These are phyloP conservation scores for Urophycis tenuis DNA, from an alignment of 2,797 vertebrate species.

Conservation along the genomic window DNA sequence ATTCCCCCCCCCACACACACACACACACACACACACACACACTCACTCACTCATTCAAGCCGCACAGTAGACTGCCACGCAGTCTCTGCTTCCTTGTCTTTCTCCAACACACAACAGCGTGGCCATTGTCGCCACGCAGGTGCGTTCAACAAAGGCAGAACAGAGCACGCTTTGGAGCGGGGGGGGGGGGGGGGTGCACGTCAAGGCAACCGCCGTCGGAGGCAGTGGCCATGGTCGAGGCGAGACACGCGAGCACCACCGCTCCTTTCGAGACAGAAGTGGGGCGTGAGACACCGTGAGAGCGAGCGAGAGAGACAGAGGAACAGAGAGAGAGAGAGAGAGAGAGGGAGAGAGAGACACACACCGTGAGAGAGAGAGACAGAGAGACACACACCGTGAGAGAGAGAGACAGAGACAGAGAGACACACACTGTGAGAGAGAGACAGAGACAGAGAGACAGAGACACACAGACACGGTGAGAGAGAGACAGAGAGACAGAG, in stretches of 20 bases:
- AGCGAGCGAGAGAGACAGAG: too few relatives aligned
- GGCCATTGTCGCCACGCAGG: background rate
- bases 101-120: background rate
- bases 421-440: background rate
- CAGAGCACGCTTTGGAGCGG: background rate
- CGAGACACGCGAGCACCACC: too few relatives aligned
- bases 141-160: background rate
- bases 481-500: too few relatives aligned
- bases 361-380: background rate
- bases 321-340: background rate
- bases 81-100: background rate
- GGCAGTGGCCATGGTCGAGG: background rate
- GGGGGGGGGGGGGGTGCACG: background rate
- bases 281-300: too few relatives aligned
- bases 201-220: too few relatives aligned
- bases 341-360: background rate
- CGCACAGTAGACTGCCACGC: background rate
- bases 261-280: background rate
- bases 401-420: background rate
- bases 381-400: background rate
- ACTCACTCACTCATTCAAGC: background rate
- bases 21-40: background rate
- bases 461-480: background rate
- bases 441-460: background rate
- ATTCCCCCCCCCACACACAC: background rate